phyloP scores from a whole-genome alignment of 2,797 vertebrate species.

The Rhinatrema bivittatum region DNA sequence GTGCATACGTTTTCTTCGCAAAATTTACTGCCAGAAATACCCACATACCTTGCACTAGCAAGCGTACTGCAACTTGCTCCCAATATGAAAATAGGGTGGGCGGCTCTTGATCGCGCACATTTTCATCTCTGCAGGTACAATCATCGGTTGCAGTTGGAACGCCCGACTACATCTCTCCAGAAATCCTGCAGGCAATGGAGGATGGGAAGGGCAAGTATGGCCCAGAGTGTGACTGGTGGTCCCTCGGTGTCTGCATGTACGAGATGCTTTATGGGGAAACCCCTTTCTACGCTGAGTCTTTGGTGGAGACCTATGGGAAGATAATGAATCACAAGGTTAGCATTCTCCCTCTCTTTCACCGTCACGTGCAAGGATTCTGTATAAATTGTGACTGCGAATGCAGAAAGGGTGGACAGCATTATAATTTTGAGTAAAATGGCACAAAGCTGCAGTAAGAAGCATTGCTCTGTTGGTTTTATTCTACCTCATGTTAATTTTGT shows the following conservation, averaged over 20 bases:
- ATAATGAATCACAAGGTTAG: conserved; percentile 99
- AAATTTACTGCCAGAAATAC: too few relatives aligned
- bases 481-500: too few relatives aligned
- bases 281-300: conserved; percentile 95
- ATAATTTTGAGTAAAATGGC: not conserved
- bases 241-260: conserved; percentile 97
- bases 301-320: conserved; percentile 98
- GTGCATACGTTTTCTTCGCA: too few relatives aligned
- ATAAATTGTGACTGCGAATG: not conserved
- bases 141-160: conserved; percentile 97
- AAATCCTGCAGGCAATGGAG: conserved; percentile 98
- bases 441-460: not conserved
- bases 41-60: too few relatives aligned
- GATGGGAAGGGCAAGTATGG: conserved; percentile 97
- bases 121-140: conserved; percentile 81
- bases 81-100: too few relatives aligned
- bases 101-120: too few relatives aligned
- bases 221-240: conserved; percentile 98
- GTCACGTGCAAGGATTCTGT: conserved; percentile 3
- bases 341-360: conserved; percentile 20
- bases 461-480: not conserved
- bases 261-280: conserved; percentile 99
- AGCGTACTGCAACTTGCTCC: too few relatives aligned
- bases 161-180: conserved; percentile 96
- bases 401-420: not conserved